These are phyloP conservation scores for Ditula angustiorana DNA, from an alignment of 2,888 invertebrate species.

Conservation along the genomic window DNA sequence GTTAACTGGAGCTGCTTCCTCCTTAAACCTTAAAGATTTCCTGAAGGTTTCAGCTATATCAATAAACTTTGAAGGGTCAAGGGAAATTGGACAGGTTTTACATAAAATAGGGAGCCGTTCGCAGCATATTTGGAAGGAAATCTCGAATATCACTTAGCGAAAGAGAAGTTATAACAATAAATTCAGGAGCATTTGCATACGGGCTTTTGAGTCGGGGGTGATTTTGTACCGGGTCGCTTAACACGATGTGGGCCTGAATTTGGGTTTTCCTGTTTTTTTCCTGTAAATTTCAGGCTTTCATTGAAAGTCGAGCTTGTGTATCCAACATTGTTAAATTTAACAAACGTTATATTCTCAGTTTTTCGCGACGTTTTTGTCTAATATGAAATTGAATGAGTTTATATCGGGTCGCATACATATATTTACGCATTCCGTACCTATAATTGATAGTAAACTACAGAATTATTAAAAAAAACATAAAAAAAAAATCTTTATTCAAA, in stretches of 20 bases:
- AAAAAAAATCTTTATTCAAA: no score
- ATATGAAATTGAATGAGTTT: no score
- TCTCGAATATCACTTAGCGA: conserved; percentile 81
- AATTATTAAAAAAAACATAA: no score
- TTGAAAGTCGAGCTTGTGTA: conserved; percentile 22
- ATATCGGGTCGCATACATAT: no score
- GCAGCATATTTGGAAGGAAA: conserved; percentile 71
- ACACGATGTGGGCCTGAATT: conserved; percentile 61
- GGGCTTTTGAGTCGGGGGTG: conserved; percentile 66
- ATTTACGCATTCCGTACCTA: no score
- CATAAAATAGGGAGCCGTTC: conserved; percentile 64
- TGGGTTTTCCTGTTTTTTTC: conserved; percentile 56
- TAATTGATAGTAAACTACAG: no score
- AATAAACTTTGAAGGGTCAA: conserved; percentile 46
- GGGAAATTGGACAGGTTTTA: conserved; percentile 51
- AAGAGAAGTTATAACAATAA: conserved; percentile 80
- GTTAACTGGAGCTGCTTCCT: conserved; percentile 47
- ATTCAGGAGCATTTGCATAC: conserved; percentile 80
- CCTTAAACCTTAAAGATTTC: conserved; percentile 33
- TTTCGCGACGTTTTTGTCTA: no score
- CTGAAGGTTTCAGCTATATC: conserved; percentile 28
- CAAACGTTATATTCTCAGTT: no score
- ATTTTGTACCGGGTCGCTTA: conserved; percentile 71
- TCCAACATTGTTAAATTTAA: conserved; percentile 9
- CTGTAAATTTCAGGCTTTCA: conserved; percentile 20